Percentiles rank a stretch among this genome's conserved stretches.
phyloP scores from a whole-genome alignment of 2,113 vertebrate species.

The Rhinolophus sinicus region DNA sequence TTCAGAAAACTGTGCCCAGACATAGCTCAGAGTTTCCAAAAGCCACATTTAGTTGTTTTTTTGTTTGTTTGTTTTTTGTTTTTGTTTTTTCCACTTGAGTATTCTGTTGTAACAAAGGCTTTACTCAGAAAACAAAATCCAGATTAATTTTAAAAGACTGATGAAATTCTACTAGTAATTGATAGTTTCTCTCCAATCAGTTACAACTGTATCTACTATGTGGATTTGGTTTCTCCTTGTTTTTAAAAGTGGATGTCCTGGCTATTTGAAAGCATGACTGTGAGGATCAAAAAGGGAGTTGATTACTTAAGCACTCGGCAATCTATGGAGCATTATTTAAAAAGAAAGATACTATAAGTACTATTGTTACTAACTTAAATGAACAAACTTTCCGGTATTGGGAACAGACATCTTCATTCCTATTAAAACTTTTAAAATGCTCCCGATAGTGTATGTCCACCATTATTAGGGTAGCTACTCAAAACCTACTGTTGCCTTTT shows the following conservation, averaged over 20 bases:
- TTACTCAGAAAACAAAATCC: background rate
- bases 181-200: background rate
- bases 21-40: background rate
- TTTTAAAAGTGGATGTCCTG: background rate
- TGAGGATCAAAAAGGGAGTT: background rate
- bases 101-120: background rate
- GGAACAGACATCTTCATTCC: background rate
- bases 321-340: background rate
- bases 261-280: background rate
- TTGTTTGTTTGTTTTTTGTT: background rate
- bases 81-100: background rate
- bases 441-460: background rate
- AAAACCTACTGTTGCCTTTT: background rate
- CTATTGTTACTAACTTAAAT: background rate
- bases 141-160: background rate
- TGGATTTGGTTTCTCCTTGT: background rate
- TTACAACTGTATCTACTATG: background rate
- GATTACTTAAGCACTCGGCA: background rate
- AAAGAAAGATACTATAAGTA: background rate
- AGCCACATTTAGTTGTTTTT: background rate
- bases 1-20: background rate
- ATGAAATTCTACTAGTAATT: background rate
- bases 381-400: background rate
- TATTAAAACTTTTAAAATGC: slow-evolving; percentile 25
- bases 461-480: background rate